phyloP scores from a whole-genome alignment of 2,888 invertebrate genomes.

The Cryptus viduatorius region DNA sequence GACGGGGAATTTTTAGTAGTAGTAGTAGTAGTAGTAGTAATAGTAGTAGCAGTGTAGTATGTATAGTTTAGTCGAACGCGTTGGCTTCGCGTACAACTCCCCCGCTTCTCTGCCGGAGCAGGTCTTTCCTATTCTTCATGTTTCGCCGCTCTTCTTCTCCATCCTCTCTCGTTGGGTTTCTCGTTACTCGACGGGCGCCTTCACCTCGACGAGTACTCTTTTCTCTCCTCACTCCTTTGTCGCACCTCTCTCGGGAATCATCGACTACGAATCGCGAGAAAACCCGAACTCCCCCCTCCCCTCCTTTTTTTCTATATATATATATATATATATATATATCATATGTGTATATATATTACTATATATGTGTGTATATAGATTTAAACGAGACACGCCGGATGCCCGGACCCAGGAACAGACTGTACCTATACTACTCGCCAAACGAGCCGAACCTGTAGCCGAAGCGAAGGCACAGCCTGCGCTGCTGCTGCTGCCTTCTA shows the following conservation, averaged over 20 bases:
- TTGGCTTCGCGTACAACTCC: slow-evolving; percentile 43
- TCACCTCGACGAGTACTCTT: slow-evolving; percentile 17
- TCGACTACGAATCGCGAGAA: slow-evolving; percentile 20
- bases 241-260: slow-evolving; percentile 26
- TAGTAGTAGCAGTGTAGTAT: slow-evolving; percentile 31
- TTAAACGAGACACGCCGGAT: not conserved
- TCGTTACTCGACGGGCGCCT: slow-evolving; percentile 34
- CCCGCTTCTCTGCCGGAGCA: slow-evolving; percentile 23
- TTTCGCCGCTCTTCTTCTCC: slow-evolving; percentile 5
- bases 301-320: not conserved
- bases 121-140: slow-evolving; percentile 9
- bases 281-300: slow-evolving; percentile 5
- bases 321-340: not conserved
- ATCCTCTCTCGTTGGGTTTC: slow-evolving; percentile 6
- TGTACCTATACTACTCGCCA: not conserved
- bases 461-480: not conserved
- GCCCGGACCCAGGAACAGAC: slow-evolving; percentile 18
- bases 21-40: slow-evolving; percentile 27
- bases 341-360: not conserved
- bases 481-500: slow-evolving; percentile 18
- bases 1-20: not conserved
- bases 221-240: not conserved
- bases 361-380: not conserved
- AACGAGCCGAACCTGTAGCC: not conserved
- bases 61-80: slow-evolving; percentile 49